Base-by-base conservation (phyloP, 2,888 invertebrate genomes). In the Cephus rjabovi region DNA sequence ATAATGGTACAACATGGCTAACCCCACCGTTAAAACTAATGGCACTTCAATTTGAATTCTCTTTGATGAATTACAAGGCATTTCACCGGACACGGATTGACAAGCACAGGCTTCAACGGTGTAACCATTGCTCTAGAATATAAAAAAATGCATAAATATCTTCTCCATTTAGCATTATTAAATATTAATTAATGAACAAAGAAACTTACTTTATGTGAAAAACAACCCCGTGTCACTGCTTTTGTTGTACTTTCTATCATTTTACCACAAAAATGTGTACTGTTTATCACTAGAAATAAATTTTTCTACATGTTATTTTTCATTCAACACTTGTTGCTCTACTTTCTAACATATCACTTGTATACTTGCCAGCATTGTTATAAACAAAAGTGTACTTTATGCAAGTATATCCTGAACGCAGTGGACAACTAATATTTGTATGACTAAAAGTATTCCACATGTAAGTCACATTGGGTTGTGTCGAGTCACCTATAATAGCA, bases 211-310 rank as follows among this genome's bases (percentile, higher is more conserved):
- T 34, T 71, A 12, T 71, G 23, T 31, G 71, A 71, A 71, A 11
- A 71, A 71, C 91, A 91, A 33, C 88, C 89, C 11, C 84, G 78
- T 70, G 82, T 79, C 56, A 91, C n/a, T 30, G 89, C 81, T 6
- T 40, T 77, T 11, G 79, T 73, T 34, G 82, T 77, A 75, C 89
- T 87, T 78, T 88, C 86, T n/a, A 83, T 86, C 81, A 88, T 84
- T 86, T 89, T 90, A 4, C 91, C 91, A 85, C 88, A 88, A 81
- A 89, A 90, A 69, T 87, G 81, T n/a, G 89, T 82, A 31, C 79
- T 82, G 40, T 89, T 89, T 12, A 87, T 74, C 75, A 89, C 90
- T 91, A 12, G 70, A 83, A 82, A 56, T 74, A 56, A 56, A 56
- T 9, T 56, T 56, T 56, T 23, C 9, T 56, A 56, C 56, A 23